Base-by-base conservation (phyloP, 2,888 invertebrate species). In the Anthrax anthrax region DNA sequence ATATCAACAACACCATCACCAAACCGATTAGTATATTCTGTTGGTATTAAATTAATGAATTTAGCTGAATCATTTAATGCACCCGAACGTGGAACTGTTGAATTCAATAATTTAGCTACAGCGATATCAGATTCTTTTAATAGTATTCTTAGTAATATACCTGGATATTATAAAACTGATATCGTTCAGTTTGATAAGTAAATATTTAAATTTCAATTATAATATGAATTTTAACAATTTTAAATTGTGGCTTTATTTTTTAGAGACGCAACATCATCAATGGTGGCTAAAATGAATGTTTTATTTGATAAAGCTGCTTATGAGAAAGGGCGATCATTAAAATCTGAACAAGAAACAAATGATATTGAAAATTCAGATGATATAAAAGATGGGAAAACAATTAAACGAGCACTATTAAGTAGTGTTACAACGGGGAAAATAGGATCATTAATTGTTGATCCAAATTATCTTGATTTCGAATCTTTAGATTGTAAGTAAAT, bases 361-460 rank as follows among this genome's bases (percentile, higher is more conserved):
- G 49, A 51, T 6, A 55, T 60, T 18, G 56, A 59, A 19, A 49
- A 51, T 32, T 19, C 3, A 14, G 52, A 50, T 36, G 57, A 57
- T 13, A 42, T 50, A 9, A 48, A 51, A 16, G 58, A 58, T n/a
- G 67, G 63, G n/a, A 59, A 59, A 23, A 50, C 56, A 17, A 59
- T 69, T 57, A 74, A 80, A 60, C 68, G 75, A 23, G 76, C 78
- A 0, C 69, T 91, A 2, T 67, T 75, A 49, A 82, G 84, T 38
- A 81, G 82, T 12, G 72, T 92, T 1, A 72, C 77, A 3, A 73
- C 71, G 1, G 90, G 89, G 6, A 74, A 73, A 57, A 80, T 89
- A 9, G 91, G 90, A 2, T 80, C 82, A 29, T 65, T 91, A 2
- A 79, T 77, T 19, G 80, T 91, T 1, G 89, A 92, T 64, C 87